A percentile compares a stretch with the other conserved stretches of the same genome.
Conservation (phyloP, 2,113 vertebrate species). For the Rattus norvegicus region DNA sequence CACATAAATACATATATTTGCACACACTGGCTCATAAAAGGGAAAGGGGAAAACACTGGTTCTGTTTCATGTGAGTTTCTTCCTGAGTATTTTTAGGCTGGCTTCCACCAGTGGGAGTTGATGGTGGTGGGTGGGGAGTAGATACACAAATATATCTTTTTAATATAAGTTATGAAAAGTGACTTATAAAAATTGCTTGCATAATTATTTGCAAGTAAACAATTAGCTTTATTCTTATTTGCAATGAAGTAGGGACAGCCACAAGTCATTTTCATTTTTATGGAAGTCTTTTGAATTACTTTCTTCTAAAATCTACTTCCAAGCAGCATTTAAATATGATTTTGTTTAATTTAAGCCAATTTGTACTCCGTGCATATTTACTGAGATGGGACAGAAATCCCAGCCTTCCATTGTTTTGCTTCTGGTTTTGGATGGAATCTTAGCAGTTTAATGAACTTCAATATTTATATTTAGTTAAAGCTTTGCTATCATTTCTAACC, state of each 20-base stretch:
- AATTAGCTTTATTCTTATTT: conserved; percentile 56
- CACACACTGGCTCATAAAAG: neutral
- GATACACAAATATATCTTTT: neutral
- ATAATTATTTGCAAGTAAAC: conserved; percentile 57
- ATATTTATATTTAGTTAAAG: conserved; percentile 80
- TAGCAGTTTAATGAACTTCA: conserved; percentile 75
- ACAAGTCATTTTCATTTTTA: conserved; percentile 65
- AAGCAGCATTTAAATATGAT: conserved; percentile 63
- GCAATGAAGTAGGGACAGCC: conserved; percentile 34
- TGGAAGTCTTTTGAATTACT: conserved; percentile 48
- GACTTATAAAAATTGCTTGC: conserved; percentile 26
- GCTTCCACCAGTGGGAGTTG: neutral
- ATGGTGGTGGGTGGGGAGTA: no score
- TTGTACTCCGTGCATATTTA: conserved; percentile 59
- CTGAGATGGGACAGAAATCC: conserved; percentile 53
- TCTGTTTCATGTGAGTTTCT: neutral
- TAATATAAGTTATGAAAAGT: neutral
- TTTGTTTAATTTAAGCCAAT: conserved; percentile 64
- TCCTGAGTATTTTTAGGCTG: neutral
- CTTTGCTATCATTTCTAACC: conserved; percentile 79
- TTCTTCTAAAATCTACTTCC: conserved; percentile 53
- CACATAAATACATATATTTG: neutral
- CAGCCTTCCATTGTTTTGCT: conserved; percentile 52
- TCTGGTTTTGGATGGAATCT: conserved; percentile 69
- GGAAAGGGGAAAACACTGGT: neutral